Percentiles rank a stretch among this genome's conserved stretches.
phyloP scores from a whole-genome alignment of 2,797 vertebrate genomes.

The Microctenopoma lineatum region DNA sequence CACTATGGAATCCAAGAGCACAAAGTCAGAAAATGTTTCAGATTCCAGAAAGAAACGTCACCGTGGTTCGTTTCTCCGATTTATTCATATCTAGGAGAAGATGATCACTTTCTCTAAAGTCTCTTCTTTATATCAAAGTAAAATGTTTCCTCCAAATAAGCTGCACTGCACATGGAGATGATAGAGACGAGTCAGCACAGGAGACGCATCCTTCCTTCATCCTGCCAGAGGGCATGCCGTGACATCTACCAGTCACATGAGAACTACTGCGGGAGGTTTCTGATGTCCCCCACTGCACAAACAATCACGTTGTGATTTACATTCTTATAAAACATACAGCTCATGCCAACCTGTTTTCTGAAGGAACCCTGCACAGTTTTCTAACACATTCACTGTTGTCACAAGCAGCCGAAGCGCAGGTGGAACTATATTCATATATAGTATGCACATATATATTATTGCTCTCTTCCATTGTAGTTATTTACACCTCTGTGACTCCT shows the following conservation, averaged over 20 bases:
- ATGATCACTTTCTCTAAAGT: conserved; percentile 5
- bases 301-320: not conserved
- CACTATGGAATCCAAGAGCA: conserved; percentile 19
- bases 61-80: conserved; percentile 7
- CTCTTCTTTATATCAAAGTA: conserved; percentile 27
- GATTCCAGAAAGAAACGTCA: conserved; percentile 8
- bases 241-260: conserved; percentile 23
- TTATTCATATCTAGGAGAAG: conserved; percentile 11
- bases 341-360: too few species aligned
- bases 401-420: not conserved
- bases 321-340: not conserved
- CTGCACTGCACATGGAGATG: conserved; percentile 30
- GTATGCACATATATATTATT: too few species aligned
- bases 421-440: not conserved
- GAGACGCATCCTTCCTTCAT: conserved; percentile 69
- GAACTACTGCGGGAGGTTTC: not conserved
- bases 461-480: too few species aligned
- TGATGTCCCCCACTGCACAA: not conserved
- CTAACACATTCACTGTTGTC: not conserved
- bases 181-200: conserved; percentile 62
- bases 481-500: too few species aligned
- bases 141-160: conserved; percentile 39
- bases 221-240: conserved; percentile 54
- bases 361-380: too few species aligned
- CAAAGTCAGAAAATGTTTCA: conserved; percentile 33